Percentiles rank a stretch among this genome's conserved stretches.
Evolutionary conservation across 2,888 invertebrate genomes (phyloP).

Genomic region (Xestia xanthographa): DNA sequence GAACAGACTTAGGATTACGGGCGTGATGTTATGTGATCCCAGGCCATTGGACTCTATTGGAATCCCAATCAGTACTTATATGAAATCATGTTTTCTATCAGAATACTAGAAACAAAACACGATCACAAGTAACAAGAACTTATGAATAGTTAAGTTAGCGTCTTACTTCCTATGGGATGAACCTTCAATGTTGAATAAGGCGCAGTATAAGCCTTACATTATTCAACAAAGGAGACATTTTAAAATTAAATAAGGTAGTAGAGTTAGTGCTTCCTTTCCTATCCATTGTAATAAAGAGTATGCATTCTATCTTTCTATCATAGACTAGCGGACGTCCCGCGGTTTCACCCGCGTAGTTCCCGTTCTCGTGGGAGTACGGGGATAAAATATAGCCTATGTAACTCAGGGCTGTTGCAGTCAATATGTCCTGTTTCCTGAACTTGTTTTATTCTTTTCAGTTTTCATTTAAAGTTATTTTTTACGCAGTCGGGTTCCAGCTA

Average conservation of each 20-base stretch:
- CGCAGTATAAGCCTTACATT: conserved; percentile 28
- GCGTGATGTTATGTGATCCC: neutral
- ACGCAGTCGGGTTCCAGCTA: too few species aligned
- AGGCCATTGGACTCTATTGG: neutral
- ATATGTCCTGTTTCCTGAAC: too few species aligned
- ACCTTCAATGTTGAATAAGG: conserved; percentile 43
- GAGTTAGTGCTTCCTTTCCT: conserved; percentile 32
- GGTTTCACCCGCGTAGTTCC: too few species aligned
- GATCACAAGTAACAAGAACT: conserved; percentile 55
- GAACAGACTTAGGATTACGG: too few species aligned
- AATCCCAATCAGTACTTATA: conserved; percentile 15
- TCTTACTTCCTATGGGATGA: conserved; percentile 41
- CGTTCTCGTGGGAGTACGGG: too few species aligned
- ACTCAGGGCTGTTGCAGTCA: too few species aligned
- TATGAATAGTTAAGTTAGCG: conserved; percentile 45
- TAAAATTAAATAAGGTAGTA: conserved; percentile 40
- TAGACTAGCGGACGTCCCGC: too few species aligned
- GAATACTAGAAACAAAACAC: conserved; percentile 48
- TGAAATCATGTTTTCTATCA: conserved; percentile 20
- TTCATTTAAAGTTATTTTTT: too few species aligned
- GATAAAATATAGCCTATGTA: too few species aligned
- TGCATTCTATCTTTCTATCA: too few species aligned
- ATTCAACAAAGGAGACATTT: conserved; percentile 57
- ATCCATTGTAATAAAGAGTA: conserved; percentile 24
- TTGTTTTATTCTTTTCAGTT: too few species aligned